Evolutionary conservation across 2,888 invertebrate species (phyloP).

Genomic region (Xylota sylvarum): DNA sequence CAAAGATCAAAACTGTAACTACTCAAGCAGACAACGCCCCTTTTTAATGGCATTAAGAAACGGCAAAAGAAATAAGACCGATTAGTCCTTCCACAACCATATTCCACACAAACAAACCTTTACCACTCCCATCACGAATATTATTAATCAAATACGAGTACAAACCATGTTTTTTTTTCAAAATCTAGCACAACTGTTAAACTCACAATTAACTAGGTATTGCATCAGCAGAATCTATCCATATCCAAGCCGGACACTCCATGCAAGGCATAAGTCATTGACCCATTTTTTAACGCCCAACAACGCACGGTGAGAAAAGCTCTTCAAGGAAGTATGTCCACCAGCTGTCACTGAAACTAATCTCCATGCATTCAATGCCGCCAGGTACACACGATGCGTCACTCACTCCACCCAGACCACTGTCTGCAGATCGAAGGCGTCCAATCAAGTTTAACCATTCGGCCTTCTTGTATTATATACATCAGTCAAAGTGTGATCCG

Average conservation of each 20-base stretch:
- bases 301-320: neutral
- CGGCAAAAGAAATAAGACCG: too few relatives aligned
- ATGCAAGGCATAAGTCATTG: constrained; percentile 12
- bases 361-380: constrained; percentile 1
- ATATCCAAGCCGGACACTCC: neutral
- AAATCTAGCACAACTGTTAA: too few relatives aligned
- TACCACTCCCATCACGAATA: too few relatives aligned
- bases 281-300: constrained; percentile 5
- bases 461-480: constrained; percentile 7
- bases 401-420: neutral
- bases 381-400: neutral
- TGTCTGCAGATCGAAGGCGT: constrained; percentile 2
- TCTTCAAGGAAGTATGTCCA: constrained; percentile 20
- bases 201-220: neutral
- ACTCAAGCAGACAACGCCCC: too few relatives aligned
- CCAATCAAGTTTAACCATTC: constrained; percentile 6
- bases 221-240: neutral
- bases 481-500: neutral
- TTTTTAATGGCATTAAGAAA: too few relatives aligned
- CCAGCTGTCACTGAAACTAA: neutral
- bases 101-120: too few relatives aligned
- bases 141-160: too few relatives aligned
- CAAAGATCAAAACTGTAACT: too few relatives aligned
- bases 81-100: too few relatives aligned
- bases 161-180: too few relatives aligned